Conservation (phyloP, 2,797 vertebrate genomes). For the Tympanoctomys barrerae region DNA sequence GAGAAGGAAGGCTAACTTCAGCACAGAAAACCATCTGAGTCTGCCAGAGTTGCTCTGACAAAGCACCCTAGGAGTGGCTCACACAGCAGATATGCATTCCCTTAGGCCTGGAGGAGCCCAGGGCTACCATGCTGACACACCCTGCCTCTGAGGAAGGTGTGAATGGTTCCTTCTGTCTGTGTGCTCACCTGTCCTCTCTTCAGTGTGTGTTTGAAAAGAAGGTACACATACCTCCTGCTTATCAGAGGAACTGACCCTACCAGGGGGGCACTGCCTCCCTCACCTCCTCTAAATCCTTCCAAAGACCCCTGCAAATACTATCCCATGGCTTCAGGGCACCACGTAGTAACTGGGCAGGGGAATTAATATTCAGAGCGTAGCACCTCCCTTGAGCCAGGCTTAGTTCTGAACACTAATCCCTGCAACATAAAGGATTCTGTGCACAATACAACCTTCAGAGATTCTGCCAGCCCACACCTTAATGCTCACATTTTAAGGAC, state of each 20-base stretch:
- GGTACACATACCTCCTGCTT: neutral
- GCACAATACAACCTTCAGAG: neutral
- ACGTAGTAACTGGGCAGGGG: neutral
- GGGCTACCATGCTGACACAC: no score
- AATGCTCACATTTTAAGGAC: neutral
- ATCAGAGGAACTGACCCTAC: neutral
- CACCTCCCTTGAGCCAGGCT: neutral
- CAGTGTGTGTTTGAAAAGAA: no score
- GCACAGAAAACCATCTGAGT: neutral
- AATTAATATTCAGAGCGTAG: neutral
- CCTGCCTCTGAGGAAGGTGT: neutral
- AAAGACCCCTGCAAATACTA: neutral
- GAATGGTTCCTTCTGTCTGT: neutral
- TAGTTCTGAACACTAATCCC: neutral
- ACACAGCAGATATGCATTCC: neutral
- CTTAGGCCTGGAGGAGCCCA: neutral
- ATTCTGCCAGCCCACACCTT: neutral
- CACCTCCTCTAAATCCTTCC: neutral
- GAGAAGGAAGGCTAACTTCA: neutral
- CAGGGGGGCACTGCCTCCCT: fast-evolving
- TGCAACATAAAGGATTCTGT: neutral
- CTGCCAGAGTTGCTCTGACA: neutral
- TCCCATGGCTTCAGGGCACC: neutral
- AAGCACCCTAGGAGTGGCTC: neutral
- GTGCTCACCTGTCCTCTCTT: neutral